Conservation (phyloP, 2,888 invertebrate genomes). For the Hypomecis punctinalis region DNA sequence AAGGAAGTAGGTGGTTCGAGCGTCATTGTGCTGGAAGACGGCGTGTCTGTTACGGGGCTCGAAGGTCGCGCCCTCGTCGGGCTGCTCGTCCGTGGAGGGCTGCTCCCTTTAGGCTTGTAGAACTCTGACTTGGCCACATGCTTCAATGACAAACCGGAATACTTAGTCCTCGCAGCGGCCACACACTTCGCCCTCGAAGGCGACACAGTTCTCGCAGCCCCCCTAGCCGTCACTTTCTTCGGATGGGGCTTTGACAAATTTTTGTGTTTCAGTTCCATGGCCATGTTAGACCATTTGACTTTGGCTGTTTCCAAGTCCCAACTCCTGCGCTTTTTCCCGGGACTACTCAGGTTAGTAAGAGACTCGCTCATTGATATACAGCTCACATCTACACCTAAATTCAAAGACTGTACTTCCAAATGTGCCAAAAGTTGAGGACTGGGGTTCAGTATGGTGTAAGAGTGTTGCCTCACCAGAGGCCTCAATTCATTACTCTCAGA, state of each 20-base stretch:
- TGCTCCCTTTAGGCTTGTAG: slow-evolving; percentile 31
- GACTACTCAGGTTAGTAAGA: slow-evolving; percentile 62
- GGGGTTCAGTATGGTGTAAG: slow-evolving; percentile 91
- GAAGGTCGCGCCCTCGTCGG: slow-evolving; percentile 44
- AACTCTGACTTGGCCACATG: slow-evolving; percentile 58
- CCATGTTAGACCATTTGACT: slow-evolving; percentile 82
- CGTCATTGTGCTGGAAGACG: slow-evolving; percentile 45
- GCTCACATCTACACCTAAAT: slow-evolving; percentile 75
- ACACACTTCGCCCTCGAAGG: slow-evolving; percentile 54
- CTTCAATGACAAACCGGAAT: slow-evolving; percentile 50
- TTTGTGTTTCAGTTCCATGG: slow-evolving; percentile 67
- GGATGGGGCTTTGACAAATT: slow-evolving; percentile 41
- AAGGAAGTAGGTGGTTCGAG: slow-evolving; percentile 45
- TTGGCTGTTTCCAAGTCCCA: slow-evolving; percentile 80
- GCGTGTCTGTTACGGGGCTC: slow-evolving; percentile 54
- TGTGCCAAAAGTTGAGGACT: slow-evolving; percentile 90
- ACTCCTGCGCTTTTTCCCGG: slow-evolving; percentile 72
- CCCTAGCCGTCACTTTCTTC: slow-evolving; percentile 38
- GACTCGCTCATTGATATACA: slow-evolving; percentile 83
- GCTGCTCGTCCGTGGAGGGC: slow-evolving; percentile 23
- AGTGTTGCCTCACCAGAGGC: slow-evolving; percentile 88
- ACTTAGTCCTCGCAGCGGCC: slow-evolving; percentile 50
- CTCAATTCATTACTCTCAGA: slow-evolving; percentile 55
- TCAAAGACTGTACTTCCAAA: slow-evolving; percentile 81
- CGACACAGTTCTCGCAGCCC: slow-evolving; percentile 42